A percentile compares a stretch with the other conserved stretches of the same genome.
Evolutionary conservation across 2,888 invertebrate species (phyloP).

Genomic region (Caenorhabditis drosophilae): DNA sequence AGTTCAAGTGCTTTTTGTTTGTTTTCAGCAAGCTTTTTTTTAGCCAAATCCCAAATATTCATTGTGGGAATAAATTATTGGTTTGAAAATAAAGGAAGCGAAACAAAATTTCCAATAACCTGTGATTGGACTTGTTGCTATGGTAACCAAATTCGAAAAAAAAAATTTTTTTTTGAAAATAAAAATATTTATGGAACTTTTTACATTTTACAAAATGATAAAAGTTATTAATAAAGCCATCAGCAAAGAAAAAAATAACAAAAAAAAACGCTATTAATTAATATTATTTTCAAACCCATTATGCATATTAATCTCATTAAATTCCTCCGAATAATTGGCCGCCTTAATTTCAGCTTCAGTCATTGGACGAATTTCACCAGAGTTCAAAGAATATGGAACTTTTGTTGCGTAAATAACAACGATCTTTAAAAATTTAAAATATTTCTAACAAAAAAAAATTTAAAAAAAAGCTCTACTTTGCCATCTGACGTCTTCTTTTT

Average conservation of each 20-base stretch:
- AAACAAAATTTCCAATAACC: background rate
- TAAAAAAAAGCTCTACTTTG: too few relatives aligned
- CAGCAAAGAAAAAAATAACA: too few relatives aligned
- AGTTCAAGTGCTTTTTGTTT: constrained; percentile 39
- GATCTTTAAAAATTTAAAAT: too few relatives aligned
- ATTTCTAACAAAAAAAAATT: too few relatives aligned
- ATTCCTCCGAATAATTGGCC: constrained; percentile 19
- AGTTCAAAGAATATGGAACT: constrained; percentile 19
- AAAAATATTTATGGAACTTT: background rate
- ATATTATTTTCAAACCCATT: constrained; percentile 28
- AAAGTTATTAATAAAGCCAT: too few relatives aligned
- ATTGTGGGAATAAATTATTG: constrained; percentile 12
- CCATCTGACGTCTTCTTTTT: constrained; percentile 21
- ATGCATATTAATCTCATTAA: constrained; percentile 15
- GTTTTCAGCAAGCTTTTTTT: constrained; percentile 45
- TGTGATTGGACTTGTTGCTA: constrained; percentile 6
- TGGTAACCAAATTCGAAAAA: background rate
- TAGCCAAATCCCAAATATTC: constrained; percentile 54
- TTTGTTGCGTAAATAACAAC: constrained; percentile 25
- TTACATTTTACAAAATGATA: background rate
- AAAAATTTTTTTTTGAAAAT: background rate
- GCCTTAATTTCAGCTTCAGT: constrained; percentile 13
- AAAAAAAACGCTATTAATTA: constrained; percentile 5
- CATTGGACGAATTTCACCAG: constrained; percentile 21
- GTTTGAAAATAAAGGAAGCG: background rate